Base-by-base conservation (phyloP, 1,140 invertebrate species). In the Pseudomyrmex concolor region DNA sequence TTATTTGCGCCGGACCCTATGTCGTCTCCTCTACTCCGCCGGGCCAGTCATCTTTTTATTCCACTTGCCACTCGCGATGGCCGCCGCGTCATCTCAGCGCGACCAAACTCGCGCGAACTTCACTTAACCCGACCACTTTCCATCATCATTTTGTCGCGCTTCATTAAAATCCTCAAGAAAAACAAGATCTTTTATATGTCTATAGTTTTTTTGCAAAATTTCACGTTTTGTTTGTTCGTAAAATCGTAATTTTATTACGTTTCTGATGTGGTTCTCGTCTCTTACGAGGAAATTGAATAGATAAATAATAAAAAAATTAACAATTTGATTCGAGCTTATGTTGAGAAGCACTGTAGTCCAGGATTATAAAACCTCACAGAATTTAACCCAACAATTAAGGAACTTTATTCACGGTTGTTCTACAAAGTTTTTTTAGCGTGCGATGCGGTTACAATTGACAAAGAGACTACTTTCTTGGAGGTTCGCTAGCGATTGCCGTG, bases 91-190 rank as follows among this genome's bases (percentile, higher is more conserved):
- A 19, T 77, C 48, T 67, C 67, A 67, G 50, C 50, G n/a, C 25
- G 50, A 55, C 74, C 45, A 77, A 77, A 77, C 50, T 77, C 62
- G 60, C 25, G 50, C n/a, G 22, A 66, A 76, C 62, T 77, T 67
- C 62, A 77, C 66, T 77, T 77, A 77, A 66, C n/a, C 15, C n/a
- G 17, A 19, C 9, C 4, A 77, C 25, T 77, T 55, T 13, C 48
- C 3, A 43, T 9, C n/a, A 5, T 19, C 12, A 13, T 76, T 17
- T 50, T n/a, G 13, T 34, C 0, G 59, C 48, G 9, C 17, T 13
- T 77, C 62, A 62, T 22, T 1, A 50, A 77, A 77, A 76, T 76
- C n/a, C 5, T 66, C 25, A 8, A 51, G 19, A 12, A 43, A 25
- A 55, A 22, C n/a, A 64, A 64, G 54, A 64, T 76, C 51, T 54